Evolutionary conservation across 2,113 vertebrate species (phyloP), one percentile per base, ranked within the genome.

Genomic region (Ceratotherium simum): DNA sequence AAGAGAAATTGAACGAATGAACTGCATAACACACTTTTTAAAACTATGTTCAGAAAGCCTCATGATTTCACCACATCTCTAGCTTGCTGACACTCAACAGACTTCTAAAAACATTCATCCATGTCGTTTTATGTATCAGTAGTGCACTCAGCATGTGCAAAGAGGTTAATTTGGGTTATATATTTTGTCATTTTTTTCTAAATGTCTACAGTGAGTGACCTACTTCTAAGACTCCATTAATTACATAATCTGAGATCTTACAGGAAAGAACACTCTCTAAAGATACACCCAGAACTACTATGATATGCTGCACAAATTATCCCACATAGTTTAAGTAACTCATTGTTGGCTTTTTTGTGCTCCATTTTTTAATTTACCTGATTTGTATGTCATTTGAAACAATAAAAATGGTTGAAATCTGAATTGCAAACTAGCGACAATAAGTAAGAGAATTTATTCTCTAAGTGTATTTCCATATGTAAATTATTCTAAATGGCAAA

Each of bases 401-500:
- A 64, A 76, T 29, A 87, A 83, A 79, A 82, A 10, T 21, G 7
- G 76, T 11, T 60, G 17, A 76, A 69, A 84, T 72, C 79, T 85
- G 6, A 56, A 83, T 33, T 21, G 9, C 18, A 46, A 88, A 5
- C 39, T 39, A 72, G 16, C 84, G 31, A 33, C 13, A 92, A 36
- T 10, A 86, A 70, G 4, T 84, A 20, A 79, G 18, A 25, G 0
- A 58, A 51, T 31, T 27, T 65, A 51, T 48, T 62, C 23, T n/a
- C 36, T 67, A 92, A 51, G 84, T n/a, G 1, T n/a, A 54, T 84
- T 58, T 39, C 14, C 18, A 79, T 6, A 85, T 6, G 51, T 79
- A 92, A 92, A 86, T 80, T 54, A 69, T 51, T 69, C 36, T 65
- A 73, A 95, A 69, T 67, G n/a, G 67, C n/a, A 75, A 33, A 69